These are phyloP conservation scores for Aphelinus atriplicis DNA, from an alignment of 1,140 invertebrate species.

Conservation along the genomic window DNA sequence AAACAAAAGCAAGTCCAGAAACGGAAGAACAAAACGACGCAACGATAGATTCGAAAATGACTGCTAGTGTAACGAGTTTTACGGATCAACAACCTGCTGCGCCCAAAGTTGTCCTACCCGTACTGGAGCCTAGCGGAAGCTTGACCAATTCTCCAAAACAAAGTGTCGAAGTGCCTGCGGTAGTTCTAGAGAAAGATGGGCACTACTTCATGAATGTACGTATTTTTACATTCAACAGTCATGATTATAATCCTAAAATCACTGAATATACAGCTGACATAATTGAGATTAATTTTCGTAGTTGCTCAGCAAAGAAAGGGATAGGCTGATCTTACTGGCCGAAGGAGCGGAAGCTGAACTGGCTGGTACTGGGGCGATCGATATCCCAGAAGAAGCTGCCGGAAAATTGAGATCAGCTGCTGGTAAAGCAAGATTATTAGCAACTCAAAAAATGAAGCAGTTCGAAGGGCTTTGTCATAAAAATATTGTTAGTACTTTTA, in stretches of 20 bases:
- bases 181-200: conserved; percentile 70
- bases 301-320: conserved; percentile 78
- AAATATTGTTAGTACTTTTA: conserved; percentile 75
- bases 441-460: conserved; percentile 94
- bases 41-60: conserved; percentile 45
- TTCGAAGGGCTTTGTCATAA: conserved; percentile 87
- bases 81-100: conserved; percentile 63
- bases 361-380: conserved; percentile 52
- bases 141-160: conserved; percentile 52
- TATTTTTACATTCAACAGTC: too few species aligned
- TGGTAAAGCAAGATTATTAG: conserved; percentile 89
- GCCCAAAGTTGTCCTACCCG: conserved; percentile 64
- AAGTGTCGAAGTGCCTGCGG: conserved; percentile 41
- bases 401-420: conserved; percentile 87
- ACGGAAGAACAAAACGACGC: background rate
- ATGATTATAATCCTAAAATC: too few species aligned
- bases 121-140: conserved; percentile 54
- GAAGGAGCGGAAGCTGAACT: conserved; percentile 75
- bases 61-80: conserved; percentile 52
- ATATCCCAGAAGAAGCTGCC: conserved; percentile 78
- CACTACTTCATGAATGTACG: conserved; percentile 76
- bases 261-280: too few species aligned
- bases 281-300: conserved; percentile 54
- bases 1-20: conserved; percentile 22
- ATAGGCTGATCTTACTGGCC: conserved; percentile 74